Evolutionary conservation across 2,888 invertebrate genomes (phyloP).

Genomic region (Leptopilina syphax): DNA sequence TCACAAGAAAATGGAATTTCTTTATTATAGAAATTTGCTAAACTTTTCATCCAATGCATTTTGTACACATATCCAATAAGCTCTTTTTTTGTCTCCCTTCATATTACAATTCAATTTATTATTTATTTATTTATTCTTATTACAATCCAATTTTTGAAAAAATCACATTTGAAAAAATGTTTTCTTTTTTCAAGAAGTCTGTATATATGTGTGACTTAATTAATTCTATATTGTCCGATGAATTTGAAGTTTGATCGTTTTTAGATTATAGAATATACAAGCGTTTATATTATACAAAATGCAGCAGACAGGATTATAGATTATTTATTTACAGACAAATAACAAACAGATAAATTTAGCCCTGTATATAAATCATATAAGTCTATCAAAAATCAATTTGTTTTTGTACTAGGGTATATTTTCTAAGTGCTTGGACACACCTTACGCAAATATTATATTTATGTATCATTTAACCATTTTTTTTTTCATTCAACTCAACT

Average conservation of each 20-base stretch:
- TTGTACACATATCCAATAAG: constrained; percentile 31
- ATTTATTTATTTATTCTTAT: not conserved
- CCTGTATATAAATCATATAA: constrained; percentile 64
- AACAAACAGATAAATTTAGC: constrained; percentile 59
- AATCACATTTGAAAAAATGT: not conserved
- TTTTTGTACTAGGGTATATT: constrained; percentile 65
- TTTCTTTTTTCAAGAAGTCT: constrained; percentile 9
- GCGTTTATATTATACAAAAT: constrained; percentile 48
- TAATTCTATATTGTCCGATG: constrained; percentile 9
- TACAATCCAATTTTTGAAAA: constrained; percentile 10
- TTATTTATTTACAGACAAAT: constrained; percentile 56
- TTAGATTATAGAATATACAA: constrained; percentile 29
- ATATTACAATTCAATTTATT: not conserved
- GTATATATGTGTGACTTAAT: not conserved
- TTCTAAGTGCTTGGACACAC: constrained; percentile 53
- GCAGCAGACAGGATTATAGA: not conserved
- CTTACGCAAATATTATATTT: constrained; percentile 14
- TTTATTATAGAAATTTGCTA: constrained; percentile 41
- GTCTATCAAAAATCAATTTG: constrained; percentile 66
- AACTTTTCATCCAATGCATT: constrained; percentile 48
- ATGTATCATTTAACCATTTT: not conserved
- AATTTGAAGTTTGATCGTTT: not conserved
- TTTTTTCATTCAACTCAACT: constrained; percentile 5
- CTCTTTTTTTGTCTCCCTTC: not conserved
- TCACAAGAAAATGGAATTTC: constrained; percentile 50